These are phyloP conservation scores for Drosophila siamana DNA, from an alignment of 2,888 invertebrate genomes.

Conservation along the genomic window DNA sequence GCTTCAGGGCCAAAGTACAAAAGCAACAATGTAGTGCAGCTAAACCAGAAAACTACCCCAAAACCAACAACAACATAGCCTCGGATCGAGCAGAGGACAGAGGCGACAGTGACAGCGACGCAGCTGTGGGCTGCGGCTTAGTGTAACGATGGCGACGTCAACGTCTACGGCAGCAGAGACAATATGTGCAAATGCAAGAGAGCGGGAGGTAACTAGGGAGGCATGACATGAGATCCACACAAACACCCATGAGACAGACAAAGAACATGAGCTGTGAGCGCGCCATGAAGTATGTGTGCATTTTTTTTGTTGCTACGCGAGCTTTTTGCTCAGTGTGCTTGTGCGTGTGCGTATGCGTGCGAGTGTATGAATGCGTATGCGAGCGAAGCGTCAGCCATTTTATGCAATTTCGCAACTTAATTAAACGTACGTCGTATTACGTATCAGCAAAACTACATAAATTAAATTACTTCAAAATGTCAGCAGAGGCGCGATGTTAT, in stretches of 20 bases:
- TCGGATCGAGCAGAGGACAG: slow-evolving; percentile 53
- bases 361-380: not conserved
- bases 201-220: slow-evolving; percentile 4
- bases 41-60: slow-evolving; percentile 67
- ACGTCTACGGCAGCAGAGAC: slow-evolving; percentile 23
- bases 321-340: slow-evolving; percentile 35
- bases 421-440: slow-evolving; percentile 38
- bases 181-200: slow-evolving; percentile 5
- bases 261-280: slow-evolving; percentile 36
- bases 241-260: slow-evolving; percentile 1
- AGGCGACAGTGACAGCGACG: slow-evolving; percentile 3
- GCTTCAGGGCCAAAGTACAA: slow-evolving; percentile 76
- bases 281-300: slow-evolving; percentile 70
- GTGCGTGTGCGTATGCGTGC: not conserved
- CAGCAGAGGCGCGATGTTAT: slow-evolving; percentile 38
- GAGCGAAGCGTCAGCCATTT: slow-evolving; percentile 5
- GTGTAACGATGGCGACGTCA: slow-evolving; percentile 29
- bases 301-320: slow-evolving; percentile 54
- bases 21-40: slow-evolving; percentile 40
- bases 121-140: slow-evolving; percentile 37
- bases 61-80: slow-evolving; percentile 19
- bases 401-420: slow-evolving; percentile 45
- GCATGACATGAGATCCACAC: slow-evolving; percentile 57
- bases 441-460: slow-evolving; percentile 10
- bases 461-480: slow-evolving; percentile 22